These are phyloP conservation scores for Drosophila lacteicornis DNA, from an alignment of 1,140 invertebrate genomes.

Conservation along the genomic window DNA sequence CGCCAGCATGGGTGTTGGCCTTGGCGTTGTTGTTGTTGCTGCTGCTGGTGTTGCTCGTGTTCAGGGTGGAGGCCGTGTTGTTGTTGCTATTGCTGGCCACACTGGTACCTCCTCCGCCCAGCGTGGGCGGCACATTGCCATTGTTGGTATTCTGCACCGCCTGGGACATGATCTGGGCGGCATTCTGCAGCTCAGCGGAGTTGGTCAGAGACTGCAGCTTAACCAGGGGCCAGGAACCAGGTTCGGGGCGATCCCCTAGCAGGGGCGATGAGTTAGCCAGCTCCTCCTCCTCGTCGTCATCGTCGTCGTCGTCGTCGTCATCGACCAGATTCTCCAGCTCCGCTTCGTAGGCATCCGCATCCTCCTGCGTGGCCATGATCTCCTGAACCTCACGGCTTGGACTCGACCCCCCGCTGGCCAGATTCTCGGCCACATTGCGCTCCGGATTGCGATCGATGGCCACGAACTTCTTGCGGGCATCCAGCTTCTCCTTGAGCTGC, in stretches of 20 bases:
- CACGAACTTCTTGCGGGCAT: constrained; percentile 75
- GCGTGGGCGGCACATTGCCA: constrained; percentile 65
- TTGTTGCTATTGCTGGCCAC: constrained; percentile 45
- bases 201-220: constrained; percentile 52
- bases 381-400: constrained; percentile 94
- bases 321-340: constrained; percentile 66
- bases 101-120: constrained; percentile 35
- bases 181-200: constrained; percentile 77
- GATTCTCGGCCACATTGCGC: constrained; percentile 67
- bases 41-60: constrained; percentile 56
- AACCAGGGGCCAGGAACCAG: constrained; percentile 57
- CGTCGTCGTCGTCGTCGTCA: constrained; percentile 64
- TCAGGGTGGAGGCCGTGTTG: constrained; percentile 50
- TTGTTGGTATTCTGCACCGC: constrained; percentile 76
- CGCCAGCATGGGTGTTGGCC: constrained; percentile 31
- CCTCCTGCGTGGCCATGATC: constrained; percentile 88
- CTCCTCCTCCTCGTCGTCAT: constrained; percentile 59
- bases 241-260: constrained; percentile 31
- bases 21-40: constrained; percentile 51
- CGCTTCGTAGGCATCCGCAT: constrained; percentile 64
- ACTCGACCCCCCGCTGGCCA: constrained; percentile 89
- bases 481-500: constrained; percentile 70
- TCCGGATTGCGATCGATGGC: constrained; percentile 76
- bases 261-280: constrained; percentile 49
- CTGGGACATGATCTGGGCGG: constrained; percentile 80